Percentiles rank a stretch among this genome's conserved stretches.
Evolutionary conservation across 2,113 vertebrate species (phyloP).

Genomic region (Hiodon tergisus): DNA sequence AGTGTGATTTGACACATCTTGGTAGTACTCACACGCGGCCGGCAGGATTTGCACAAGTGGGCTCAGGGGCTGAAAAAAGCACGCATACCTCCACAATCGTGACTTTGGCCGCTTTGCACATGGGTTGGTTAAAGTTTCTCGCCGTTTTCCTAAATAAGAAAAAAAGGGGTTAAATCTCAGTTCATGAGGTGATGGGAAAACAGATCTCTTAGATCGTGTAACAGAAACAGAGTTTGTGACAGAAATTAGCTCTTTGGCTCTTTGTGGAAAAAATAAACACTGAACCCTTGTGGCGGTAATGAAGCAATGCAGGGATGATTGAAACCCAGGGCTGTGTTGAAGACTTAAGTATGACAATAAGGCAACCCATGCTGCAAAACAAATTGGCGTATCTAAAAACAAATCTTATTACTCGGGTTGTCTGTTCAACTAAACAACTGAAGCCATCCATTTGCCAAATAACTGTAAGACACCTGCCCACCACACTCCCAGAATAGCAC

Average conservation of each 20-base stretch:
- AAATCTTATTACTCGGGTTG: not conserved
- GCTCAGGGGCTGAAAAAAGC: not conserved
- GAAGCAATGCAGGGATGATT: slow-evolving; percentile 7
- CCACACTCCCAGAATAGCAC: not conserved
- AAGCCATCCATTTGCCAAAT: no score
- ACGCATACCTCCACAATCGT: slow-evolving; percentile 87
- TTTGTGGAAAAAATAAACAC: slow-evolving; percentile 34
- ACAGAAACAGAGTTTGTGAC: not conserved
- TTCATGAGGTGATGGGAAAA: not conserved
- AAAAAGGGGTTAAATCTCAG: not conserved
- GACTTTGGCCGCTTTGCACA: slow-evolving; percentile 92
- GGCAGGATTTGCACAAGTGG: not conserved
- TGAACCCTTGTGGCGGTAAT: slow-evolving; percentile 53
- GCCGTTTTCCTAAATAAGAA: slow-evolving; percentile 77
- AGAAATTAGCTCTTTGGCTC: not conserved
- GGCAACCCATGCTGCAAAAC: not conserved
- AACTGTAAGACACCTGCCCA: not conserved
- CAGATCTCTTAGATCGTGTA: not conserved
- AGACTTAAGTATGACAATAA: not conserved
- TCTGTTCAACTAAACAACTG: not conserved
- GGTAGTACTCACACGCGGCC: no score
- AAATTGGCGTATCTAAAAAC: not conserved
- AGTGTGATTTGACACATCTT: no score
- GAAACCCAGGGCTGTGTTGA: not conserved
- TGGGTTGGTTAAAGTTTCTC: slow-evolving; percentile 94